Conservation (phyloP, 2,113 vertebrate genomes). For the Polypterus bichir region DNA sequence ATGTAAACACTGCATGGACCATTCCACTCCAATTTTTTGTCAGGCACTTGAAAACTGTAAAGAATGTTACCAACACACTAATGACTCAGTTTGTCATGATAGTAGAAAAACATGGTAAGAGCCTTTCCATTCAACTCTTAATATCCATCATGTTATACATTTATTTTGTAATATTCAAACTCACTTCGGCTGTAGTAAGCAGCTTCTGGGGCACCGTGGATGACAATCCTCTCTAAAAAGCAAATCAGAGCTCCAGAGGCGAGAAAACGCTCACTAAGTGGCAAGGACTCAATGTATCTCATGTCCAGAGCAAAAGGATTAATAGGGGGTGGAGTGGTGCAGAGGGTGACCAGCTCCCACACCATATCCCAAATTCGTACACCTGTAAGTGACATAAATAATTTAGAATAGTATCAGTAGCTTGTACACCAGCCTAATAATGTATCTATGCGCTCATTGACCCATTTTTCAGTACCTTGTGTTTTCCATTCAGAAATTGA, state of each 20-base stretch:
- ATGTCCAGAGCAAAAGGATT: conserved; percentile 59
- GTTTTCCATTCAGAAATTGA: conserved; percentile 49
- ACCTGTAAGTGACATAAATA: conserved; percentile 26
- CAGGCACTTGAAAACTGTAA: too few species aligned
- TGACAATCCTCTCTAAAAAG: conserved; percentile 52
- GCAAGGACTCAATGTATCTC: conserved; percentile 48
- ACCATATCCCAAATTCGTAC: conserved; percentile 52
- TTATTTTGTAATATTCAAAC: background rate
- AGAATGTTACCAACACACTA: too few species aligned
- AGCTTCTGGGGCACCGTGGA: conserved; percentile 43
- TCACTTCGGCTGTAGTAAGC: conserved; percentile 46
- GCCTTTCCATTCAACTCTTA: background rate
- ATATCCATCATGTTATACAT: background rate
- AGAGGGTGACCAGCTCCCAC: conserved; percentile 52
- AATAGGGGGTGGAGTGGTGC: conserved; percentile 49
- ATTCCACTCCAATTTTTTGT: too few species aligned
- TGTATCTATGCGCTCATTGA: too few species aligned
- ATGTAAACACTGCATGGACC: too few species aligned
- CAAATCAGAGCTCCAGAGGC: conserved; percentile 49
- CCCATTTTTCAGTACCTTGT: conserved; percentile 34
- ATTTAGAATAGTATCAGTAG: too few species aligned
- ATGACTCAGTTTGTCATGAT: too few species aligned
- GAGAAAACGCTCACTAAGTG: conserved; percentile 45
- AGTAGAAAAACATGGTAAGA: too few species aligned
- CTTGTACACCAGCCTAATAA: background rate